Evolutionary conservation across 1,140 invertebrate genomes (phyloP).

Genomic region (Gonatopus flavifemur): DNA sequence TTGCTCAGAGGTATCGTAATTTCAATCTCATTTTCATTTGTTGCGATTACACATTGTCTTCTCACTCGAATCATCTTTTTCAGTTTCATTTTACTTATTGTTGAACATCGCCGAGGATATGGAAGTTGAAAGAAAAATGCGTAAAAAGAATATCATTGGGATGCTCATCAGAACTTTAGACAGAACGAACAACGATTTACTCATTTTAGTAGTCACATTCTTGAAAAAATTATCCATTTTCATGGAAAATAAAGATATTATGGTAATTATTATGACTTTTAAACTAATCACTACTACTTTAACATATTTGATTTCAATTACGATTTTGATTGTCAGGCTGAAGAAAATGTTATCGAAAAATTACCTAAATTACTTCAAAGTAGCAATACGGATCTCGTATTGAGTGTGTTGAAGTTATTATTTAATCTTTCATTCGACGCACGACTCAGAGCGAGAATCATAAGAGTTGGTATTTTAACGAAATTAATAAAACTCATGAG

Average conservation of each 20-base stretch:
- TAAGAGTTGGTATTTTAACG: slow-evolving; percentile 84
- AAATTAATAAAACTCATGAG: slow-evolving; percentile 83
- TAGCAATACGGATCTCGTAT: slow-evolving; percentile 79
- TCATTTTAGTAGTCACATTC: slow-evolving; percentile 91
- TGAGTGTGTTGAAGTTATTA: slow-evolving; percentile 83
- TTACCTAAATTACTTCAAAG: slow-evolving; percentile 72
- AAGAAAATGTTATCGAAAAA: slow-evolving; percentile 74
- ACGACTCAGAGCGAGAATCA: slow-evolving; percentile 83
- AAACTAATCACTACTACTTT: slow-evolving; percentile 1
- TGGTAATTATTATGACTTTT: slow-evolving; percentile 67
- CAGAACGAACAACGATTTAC: slow-evolving; percentile 79
- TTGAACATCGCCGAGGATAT: slow-evolving; percentile 95
- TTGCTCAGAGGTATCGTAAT: slow-evolving; percentile 69
- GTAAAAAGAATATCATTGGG: slow-evolving; percentile 87
- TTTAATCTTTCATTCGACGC: slow-evolving; percentile 98
- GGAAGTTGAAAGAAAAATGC: slow-evolving; percentile 96
- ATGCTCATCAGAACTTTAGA: slow-evolving; percentile 89
- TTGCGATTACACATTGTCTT: too few species aligned
- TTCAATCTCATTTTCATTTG: too few species aligned
- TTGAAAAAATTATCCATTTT: slow-evolving; percentile 94
- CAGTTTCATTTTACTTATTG: slow-evolving; percentile 85
- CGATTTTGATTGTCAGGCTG: slow-evolving; percentile 49
- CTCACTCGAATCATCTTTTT: slow-evolving; percentile 28
- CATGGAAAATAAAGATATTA: slow-evolving; percentile 91
- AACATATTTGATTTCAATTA: slow-evolving; percentile 11